These are phyloP conservation scores for Piliocolobus tephrosceles DNA, from an alignment of 2,113 vertebrate genomes.

Conservation along the genomic window DNA sequence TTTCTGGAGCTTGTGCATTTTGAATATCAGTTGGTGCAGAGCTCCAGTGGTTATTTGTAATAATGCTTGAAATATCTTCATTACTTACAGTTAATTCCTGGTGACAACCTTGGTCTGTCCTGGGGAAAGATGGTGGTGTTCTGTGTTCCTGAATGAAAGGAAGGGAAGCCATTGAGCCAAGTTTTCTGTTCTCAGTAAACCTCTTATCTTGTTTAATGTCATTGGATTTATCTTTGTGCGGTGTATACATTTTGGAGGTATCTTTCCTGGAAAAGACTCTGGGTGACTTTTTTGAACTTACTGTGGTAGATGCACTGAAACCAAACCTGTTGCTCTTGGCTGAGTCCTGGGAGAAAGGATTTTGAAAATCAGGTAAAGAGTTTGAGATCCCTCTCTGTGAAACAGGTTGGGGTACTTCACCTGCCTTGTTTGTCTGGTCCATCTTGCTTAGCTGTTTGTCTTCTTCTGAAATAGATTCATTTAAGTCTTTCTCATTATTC, in stretches of 20 bases:
- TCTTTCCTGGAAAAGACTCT: constrained; percentile 67
- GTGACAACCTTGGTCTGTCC: constrained; percentile 56
- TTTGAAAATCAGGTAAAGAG: background rate
- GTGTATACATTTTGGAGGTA: constrained; percentile 21
- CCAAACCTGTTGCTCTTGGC: constrained; percentile 25
- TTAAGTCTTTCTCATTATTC: constrained; percentile 64
- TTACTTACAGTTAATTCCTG: constrained; percentile 52
- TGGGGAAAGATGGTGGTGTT: constrained; percentile 52
- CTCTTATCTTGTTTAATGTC: constrained; percentile 58
- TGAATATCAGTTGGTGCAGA: constrained; percentile 31
- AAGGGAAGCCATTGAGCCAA: constrained; percentile 35
- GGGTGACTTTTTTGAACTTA: constrained; percentile 61
- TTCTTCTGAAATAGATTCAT: constrained; percentile 48
- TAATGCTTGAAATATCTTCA: background rate
- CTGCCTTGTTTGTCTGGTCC: background rate
- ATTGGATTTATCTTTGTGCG: constrained; percentile 33
- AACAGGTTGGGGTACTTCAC: background rate
- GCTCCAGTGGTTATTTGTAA: background rate
- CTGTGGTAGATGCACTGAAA: constrained; percentile 38
- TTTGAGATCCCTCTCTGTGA: constrained; percentile 62
- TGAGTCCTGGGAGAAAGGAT: constrained; percentile 57
- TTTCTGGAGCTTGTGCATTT: background rate
- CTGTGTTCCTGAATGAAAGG: constrained; percentile 58
- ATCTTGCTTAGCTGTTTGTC: constrained; percentile 42
- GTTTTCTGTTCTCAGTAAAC: background rate